Percentiles rank a stretch among this genome's conserved stretches.
These are phyloP conservation scores for Alexandromys fortis DNA, from an alignment of 2,113 vertebrate genomes.

Conservation along the genomic window DNA sequence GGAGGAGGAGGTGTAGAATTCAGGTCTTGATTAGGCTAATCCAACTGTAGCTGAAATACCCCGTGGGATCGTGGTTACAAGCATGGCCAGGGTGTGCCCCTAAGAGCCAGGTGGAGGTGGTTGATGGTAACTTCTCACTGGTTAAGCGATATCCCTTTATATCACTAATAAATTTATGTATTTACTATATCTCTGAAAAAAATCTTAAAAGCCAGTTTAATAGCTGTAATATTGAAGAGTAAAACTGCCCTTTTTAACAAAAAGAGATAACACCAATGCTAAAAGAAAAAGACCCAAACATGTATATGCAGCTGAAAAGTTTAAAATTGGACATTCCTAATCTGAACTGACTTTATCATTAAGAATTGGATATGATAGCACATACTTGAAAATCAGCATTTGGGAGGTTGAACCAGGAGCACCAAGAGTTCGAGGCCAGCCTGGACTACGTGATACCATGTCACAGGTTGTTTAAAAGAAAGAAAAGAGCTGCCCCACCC, in stretches of 20 bases:
- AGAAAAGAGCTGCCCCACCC: not conserved
- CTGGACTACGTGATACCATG: not conserved
- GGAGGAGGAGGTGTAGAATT: not conserved
- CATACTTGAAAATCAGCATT: not conserved
- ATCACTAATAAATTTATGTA: slow-evolving; percentile 17
- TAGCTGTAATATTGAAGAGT: not conserved
- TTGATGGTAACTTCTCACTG: slow-evolving; percentile 1
- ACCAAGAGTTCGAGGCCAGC: not conserved
- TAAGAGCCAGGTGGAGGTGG: not conserved
- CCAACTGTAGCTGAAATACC: not conserved
- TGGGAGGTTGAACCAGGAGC: not conserved
- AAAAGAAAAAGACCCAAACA: slow-evolving; percentile 24
- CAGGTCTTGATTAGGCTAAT: slow-evolving; percentile 22
- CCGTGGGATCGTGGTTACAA: not conserved
- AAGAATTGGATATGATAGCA: not conserved
- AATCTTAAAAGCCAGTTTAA: slow-evolving; percentile 16
- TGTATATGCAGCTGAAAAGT: slow-evolving; percentile 24
- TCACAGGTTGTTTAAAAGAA: not conserved
- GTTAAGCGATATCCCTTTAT: slow-evolving; percentile 14
- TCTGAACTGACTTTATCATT: slow-evolving; percentile 44
- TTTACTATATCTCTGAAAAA: slow-evolving; percentile 51
- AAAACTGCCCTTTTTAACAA: slow-evolving; percentile 44
- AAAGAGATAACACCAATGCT: slow-evolving; percentile 11
- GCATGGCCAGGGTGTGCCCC: not conserved
- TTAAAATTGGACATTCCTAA: slow-evolving; percentile 23